A percentile compares a stretch with the other conserved stretches of the same genome.
phyloP scores from a whole-genome alignment of 2,797 vertebrate genomes.

The Microchirus variegatus region DNA sequence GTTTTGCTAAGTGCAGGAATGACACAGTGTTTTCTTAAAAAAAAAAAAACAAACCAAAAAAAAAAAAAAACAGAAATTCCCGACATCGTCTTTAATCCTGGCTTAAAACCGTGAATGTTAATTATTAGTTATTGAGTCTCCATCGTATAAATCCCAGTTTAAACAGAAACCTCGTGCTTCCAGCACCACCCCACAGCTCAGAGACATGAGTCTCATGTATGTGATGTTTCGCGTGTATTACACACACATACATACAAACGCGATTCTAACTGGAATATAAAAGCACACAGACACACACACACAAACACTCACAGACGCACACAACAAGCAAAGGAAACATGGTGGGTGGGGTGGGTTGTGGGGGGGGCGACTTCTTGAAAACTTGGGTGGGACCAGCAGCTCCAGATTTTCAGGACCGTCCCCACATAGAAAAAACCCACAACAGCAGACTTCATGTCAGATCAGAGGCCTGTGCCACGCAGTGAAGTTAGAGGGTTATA shows the following conservation, averaged over 20 bases:
- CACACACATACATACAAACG: conserved; percentile 29
- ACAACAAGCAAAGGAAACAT: conserved; percentile 2
- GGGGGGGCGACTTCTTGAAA: conserved; percentile 35
- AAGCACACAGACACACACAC: conserved; percentile 9
- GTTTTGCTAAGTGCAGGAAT: conserved; percentile 10
- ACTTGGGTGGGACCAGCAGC: conserved; percentile 73
- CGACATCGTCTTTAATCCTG: conserved; percentile 10
- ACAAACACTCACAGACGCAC: conserved; percentile 10
- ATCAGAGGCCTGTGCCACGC: conserved; percentile 9
- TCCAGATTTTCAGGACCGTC: conserved; percentile 49
- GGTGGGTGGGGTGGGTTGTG: conserved; percentile 3
- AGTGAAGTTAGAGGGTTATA: neutral
- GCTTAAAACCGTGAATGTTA: neutral
- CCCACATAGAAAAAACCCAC: conserved; percentile 47
- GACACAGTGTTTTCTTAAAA: conserved; percentile 1
- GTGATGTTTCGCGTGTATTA: conserved; percentile 3
- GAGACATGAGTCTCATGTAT: conserved; percentile 28
- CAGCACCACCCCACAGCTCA: conserved; percentile 11
- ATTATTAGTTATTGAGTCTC: neutral
- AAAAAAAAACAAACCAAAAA: too few relatives aligned
- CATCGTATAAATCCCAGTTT: neutral
- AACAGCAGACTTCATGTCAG: conserved; percentile 45
- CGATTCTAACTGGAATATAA: conserved; percentile 3
- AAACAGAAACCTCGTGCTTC: conserved; percentile 10
- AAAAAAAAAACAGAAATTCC: conserved; percentile 1